Percentiles rank a stretch among this genome's conserved stretches.
phyloP scores from a whole-genome alignment of 2,888 invertebrate genomes.

The Ochropacha duplaris region DNA sequence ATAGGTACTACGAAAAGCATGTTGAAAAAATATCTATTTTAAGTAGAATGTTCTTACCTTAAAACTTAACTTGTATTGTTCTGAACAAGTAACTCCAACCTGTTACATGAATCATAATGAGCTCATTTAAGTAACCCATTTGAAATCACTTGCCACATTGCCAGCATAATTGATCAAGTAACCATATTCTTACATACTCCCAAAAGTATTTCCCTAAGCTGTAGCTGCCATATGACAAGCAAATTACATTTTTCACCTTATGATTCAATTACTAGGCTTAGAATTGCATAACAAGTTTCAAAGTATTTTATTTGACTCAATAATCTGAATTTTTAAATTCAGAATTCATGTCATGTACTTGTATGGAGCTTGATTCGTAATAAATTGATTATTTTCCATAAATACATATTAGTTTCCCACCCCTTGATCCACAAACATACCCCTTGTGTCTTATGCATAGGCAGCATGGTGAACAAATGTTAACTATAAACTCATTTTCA shows the following conservation, averaged over 20 bases:
- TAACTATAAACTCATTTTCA: too few species aligned
- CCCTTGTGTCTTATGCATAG: too few species aligned
- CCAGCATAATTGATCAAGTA: background rate
- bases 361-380: background rate
- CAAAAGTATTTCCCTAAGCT: background rate
- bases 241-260: background rate
- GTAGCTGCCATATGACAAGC: background rate
- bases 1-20: constrained; percentile 33
- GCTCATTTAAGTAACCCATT: background rate
- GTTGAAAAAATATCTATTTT: constrained; percentile 26
- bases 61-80: constrained; percentile 21
- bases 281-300: background rate
- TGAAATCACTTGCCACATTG: background rate
- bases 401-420: too few species aligned
- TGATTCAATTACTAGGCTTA: background rate
- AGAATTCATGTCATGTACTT: background rate
- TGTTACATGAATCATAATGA: constrained; percentile 1
- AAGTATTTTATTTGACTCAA: background rate
- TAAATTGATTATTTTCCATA: background rate
- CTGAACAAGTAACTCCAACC: constrained; percentile 13
- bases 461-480: too few species aligned
- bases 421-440: too few species aligned
- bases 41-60: constrained; percentile 11
- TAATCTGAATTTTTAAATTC: background rate
- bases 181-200: background rate